These are phyloP conservation scores for Numenius phaeopus DNA, from an alignment of 2,797 vertebrate genomes.

Conservation along the genomic window DNA sequence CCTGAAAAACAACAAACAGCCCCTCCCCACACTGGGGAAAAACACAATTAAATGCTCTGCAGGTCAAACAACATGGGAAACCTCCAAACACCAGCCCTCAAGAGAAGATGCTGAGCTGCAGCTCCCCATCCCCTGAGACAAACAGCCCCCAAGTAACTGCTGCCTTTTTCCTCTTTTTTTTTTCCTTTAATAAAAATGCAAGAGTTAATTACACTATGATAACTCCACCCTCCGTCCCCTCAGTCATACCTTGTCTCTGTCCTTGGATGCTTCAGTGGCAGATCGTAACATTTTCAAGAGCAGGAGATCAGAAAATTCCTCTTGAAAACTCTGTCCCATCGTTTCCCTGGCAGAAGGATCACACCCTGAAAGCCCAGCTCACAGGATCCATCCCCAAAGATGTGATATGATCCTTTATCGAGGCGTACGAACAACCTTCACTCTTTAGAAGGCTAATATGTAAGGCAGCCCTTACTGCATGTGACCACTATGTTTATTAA, in stretches of 20 bases:
- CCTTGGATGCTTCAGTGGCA: constrained; percentile 88
- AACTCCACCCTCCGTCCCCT: not conserved
- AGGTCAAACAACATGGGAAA: not conserved
- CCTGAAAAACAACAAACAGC: not conserved
- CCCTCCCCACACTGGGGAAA: not conserved
- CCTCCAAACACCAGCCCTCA: not conserved
- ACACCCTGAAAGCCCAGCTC: not conserved
- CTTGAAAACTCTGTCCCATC: constrained; percentile 90
- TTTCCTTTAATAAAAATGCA: not conserved
- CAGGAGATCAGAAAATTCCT: constrained; percentile 93
- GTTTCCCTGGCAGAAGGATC: constrained; percentile 82
- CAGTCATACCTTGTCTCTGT: constrained; percentile 91
- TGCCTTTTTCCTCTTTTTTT: not conserved
- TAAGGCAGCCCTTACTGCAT: constrained; percentile 63
- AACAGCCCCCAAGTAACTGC: not conserved
- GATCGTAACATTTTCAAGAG: constrained; percentile 92
- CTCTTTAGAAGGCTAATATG: constrained; percentile 51
- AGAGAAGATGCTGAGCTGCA: not conserved
- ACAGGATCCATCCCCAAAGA: not conserved
- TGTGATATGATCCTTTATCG: not conserved
- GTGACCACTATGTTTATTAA: constrained; percentile 70
- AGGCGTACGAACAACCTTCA: constrained; percentile 26
- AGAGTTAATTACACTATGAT: not conserved
- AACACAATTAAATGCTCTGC: not conserved
- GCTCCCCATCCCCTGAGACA: fast-evolving